phyloP scores from a whole-genome alignment of 2,888 invertebrate genomes.

The Campaea margaritaria region DNA sequence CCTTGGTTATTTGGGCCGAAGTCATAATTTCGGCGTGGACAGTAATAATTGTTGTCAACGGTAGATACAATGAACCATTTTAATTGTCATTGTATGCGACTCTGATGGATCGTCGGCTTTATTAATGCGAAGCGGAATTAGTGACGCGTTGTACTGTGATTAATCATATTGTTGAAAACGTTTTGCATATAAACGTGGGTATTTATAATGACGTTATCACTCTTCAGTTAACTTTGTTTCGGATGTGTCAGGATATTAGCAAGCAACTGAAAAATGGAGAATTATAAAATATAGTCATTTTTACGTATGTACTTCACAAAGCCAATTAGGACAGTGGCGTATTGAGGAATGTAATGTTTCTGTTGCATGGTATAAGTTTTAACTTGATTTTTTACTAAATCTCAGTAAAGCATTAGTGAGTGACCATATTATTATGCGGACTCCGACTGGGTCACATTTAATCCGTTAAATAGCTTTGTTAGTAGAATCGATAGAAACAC shows the following conservation, averaged over 20 bases:
- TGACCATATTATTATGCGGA: too few species aligned
- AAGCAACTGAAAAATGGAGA: not conserved
- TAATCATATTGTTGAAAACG: conserved; percentile 47
- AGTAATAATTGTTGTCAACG: conserved; percentile 47
- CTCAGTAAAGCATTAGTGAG: too few species aligned
- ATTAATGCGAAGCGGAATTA: conserved; percentile 45
- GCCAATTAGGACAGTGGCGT: too few species aligned
- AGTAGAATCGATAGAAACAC: conserved; percentile 8
- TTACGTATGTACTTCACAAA: too few species aligned
- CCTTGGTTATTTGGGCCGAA: conserved; percentile 34
- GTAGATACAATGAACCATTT: conserved; percentile 50
- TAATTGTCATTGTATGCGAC: conserved; percentile 53
- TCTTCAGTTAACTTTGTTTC: conserved; percentile 1
- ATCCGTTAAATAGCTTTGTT: too few species aligned
- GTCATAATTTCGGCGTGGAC: conserved; percentile 36
- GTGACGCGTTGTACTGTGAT: conserved; percentile 50
- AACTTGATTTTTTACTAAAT: too few species aligned
- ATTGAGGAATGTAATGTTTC: too few species aligned
- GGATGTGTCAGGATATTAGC: not conserved
- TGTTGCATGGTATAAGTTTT: too few species aligned
- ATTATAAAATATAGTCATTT: not conserved
- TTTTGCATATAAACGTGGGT: conserved; percentile 27
- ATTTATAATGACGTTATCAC: conserved; percentile 24
- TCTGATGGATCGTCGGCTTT: conserved; percentile 48
- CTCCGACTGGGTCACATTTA: too few species aligned